phyloP scores from a whole-genome alignment of 2,888 invertebrate species.

The Leptopilina drosophilae region DNA sequence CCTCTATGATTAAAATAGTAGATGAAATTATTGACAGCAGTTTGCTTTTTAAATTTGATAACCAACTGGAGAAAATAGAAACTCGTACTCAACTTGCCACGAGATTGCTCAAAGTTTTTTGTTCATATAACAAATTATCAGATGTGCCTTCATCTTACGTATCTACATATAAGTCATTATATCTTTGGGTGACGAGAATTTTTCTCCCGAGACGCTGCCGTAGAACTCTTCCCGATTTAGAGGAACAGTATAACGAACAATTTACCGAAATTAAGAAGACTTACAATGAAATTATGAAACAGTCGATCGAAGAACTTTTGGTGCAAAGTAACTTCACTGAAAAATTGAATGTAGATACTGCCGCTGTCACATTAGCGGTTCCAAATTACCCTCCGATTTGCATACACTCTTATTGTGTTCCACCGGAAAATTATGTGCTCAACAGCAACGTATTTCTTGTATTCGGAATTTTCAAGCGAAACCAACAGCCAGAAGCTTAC shows the following conservation, averaged over 20 bases:
- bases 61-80: no score
- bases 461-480: no score
- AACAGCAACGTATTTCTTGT: no score
- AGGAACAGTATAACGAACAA: neutral
- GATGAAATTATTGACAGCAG: no score
- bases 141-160: neutral
- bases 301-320: neutral
- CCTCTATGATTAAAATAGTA: neutral
- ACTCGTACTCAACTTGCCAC: no score
- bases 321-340: neutral
- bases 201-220: neutral
- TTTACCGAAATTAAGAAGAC: neutral
- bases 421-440: no score
- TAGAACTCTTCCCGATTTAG: neutral
- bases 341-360: neutral
- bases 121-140: no score
- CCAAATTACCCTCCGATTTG: neutral
- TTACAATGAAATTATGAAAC: neutral
- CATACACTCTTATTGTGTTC: neutral
- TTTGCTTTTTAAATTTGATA: no score
- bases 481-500: neutral
- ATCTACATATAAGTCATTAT: neutral
- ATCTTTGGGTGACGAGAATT: neutral
- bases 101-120: no score
- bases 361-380: neutral